Evolutionary conservation across 2,113 vertebrate genomes (phyloP).

Genomic region (Aptenodytes forsteri): DNA sequence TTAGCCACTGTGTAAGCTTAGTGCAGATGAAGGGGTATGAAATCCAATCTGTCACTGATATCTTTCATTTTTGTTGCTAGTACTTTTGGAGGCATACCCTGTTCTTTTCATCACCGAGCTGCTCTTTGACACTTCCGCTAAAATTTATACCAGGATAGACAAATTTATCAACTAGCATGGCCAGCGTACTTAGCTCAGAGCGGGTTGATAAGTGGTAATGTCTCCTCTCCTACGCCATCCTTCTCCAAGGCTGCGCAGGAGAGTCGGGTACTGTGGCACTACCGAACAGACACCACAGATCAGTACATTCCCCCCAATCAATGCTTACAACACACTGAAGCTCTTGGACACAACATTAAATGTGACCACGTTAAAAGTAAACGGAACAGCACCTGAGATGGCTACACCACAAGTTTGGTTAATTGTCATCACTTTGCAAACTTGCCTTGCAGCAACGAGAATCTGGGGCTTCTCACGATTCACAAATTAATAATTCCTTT

Average conservation of each 20-base stretch:
- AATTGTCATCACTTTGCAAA: not conserved
- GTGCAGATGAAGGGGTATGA: not conserved
- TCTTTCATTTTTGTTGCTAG: not conserved
- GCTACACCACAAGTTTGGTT: not conserved
- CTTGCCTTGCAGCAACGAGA: not conserved
- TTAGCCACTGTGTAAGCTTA: not conserved
- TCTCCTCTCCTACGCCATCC: not conserved
- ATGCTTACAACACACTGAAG: not conserved
- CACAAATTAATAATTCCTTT: not conserved
- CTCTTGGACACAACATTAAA: not conserved
- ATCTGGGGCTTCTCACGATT: not conserved
- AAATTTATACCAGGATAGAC: not conserved
- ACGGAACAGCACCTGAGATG: not conserved
- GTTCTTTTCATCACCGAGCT: not conserved
- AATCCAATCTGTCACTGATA: not conserved
- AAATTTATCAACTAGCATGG: not conserved
- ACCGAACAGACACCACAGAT: not conserved
- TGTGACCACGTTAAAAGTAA: not conserved
- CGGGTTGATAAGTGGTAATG: accelerated
- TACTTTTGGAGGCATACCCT: not conserved
- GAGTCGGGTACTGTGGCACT: accelerated
- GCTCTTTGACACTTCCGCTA: not conserved
- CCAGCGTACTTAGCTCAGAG: not conserved
- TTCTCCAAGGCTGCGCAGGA: not conserved
- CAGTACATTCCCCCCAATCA: accelerated